phyloP scores from a whole-genome alignment of 1,140 invertebrate genomes.

The Mya arenaria region DNA sequence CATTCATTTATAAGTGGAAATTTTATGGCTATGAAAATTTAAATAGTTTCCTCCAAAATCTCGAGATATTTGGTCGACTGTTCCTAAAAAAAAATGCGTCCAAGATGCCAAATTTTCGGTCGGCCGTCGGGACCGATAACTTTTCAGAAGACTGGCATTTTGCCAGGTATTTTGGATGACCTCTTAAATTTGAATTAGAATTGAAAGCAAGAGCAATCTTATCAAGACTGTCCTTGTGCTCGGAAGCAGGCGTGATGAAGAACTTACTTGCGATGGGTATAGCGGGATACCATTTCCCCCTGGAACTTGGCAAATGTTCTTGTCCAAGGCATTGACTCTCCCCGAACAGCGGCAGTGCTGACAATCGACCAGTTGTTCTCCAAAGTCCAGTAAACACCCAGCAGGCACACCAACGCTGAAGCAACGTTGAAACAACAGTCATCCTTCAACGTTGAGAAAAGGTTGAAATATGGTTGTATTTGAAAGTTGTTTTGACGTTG shows the following conservation, averaged over 20 bases:
- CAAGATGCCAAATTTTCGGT: slow-evolving; percentile 15
- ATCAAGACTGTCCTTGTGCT: slow-evolving; percentile 15
- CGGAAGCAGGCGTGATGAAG: slow-evolving; percentile 2
- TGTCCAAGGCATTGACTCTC: neutral
- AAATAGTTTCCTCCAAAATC: slow-evolving; percentile 19
- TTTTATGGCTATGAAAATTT: slow-evolving; percentile 29
- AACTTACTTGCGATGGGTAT: slow-evolving; percentile 22
- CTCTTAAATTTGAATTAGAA: slow-evolving; percentile 16
- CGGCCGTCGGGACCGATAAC: slow-evolving; percentile 24
- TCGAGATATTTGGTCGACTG: slow-evolving; percentile 21
- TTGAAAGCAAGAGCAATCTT: too few relatives aligned
- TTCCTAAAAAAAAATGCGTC: slow-evolving; percentile 22
- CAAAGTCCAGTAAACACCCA: slow-evolving; percentile 6
- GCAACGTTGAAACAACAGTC: too few relatives aligned
- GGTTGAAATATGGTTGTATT: too few relatives aligned
- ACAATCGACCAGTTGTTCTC: slow-evolving; percentile 16
- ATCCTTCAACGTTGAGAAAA: too few relatives aligned
- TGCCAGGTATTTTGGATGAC: slow-evolving; percentile 18
- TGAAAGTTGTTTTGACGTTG: too few relatives aligned
- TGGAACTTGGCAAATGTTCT: slow-evolving; percentile 5
- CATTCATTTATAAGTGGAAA: too few relatives aligned
- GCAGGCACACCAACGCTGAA: too few relatives aligned
- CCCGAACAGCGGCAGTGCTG: slow-evolving; percentile 8
- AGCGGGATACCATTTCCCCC: slow-evolving; percentile 19
- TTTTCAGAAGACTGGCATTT: slow-evolving; percentile 22